Conservation (phyloP, 2,113 vertebrate species). For the Pandion haliaetus region DNA sequence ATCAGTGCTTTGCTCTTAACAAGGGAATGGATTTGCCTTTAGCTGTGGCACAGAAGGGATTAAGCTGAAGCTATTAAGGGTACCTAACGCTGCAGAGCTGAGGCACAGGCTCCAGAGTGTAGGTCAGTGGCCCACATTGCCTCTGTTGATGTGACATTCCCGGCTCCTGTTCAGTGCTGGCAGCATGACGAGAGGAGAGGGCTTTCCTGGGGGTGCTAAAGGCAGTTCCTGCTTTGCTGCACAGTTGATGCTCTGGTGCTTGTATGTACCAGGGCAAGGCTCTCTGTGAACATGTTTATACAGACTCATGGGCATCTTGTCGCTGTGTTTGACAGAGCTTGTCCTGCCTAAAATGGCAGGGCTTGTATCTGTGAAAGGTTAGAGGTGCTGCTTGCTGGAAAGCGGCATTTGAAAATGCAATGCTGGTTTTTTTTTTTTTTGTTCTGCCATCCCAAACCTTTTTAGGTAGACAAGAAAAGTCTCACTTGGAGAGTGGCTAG, state of each 20-base stretch:
- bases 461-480: not conserved
- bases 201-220: not conserved
- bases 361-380: not conserved
- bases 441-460: not conserved
- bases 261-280: not conserved
- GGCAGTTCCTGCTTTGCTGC: not conserved
- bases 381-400: not conserved
- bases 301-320: not conserved
- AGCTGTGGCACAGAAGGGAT: not conserved
- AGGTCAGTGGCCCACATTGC: not conserved
- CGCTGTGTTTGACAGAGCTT: not conserved
- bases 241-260: not conserved
- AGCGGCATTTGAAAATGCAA: not conserved
- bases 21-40: not conserved
- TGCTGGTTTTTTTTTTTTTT: not conserved
- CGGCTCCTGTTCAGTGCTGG: rapidly evolving
- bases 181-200: not conserved
- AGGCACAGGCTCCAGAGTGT: not conserved
- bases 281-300: not conserved
- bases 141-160: not conserved
- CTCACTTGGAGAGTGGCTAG: not conserved
- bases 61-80: not conserved
- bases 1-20: not conserved
- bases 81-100: not conserved
- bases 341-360: not conserved